phyloP scores from a whole-genome alignment of 1,140 invertebrate species.

The Riptortus pedestris region DNA sequence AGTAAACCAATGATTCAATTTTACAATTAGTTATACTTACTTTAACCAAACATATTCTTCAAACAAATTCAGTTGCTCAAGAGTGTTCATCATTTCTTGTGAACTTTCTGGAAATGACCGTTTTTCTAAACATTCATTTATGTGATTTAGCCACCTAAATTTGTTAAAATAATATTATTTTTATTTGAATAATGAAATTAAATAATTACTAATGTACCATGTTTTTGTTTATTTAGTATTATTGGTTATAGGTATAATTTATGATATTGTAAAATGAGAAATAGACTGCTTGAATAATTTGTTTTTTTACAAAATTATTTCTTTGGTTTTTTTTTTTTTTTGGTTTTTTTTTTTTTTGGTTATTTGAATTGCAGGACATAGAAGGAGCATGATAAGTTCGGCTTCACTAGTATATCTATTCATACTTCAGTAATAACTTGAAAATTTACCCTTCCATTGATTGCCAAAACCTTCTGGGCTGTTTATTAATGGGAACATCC shows the following conservation, averaged over 20 bases:
- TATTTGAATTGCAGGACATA: too few species aligned
- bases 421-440: not conserved
- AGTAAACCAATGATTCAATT: too few species aligned
- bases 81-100: constrained; percentile 35
- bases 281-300: too few species aligned
- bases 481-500: constrained; percentile 86
- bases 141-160: not conserved
- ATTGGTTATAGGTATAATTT: too few species aligned
- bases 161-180: not conserved
- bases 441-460: constrained; percentile 57
- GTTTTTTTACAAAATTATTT: too few species aligned
- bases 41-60: constrained; percentile 39
- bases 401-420: too few species aligned
- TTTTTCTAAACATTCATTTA: not conserved
- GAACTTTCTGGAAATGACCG: constrained; percentile 33
- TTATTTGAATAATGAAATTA: not conserved
- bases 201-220: not conserved
- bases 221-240: too few species aligned
- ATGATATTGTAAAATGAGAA: too few species aligned
- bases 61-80: constrained; percentile 36
- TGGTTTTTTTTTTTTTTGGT: too few species aligned
- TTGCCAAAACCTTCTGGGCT: constrained; percentile 85
- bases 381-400: too few species aligned
- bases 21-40: too few species aligned
- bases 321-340: too few species aligned